Conservation (phyloP, 2,797 vertebrate genomes). For the Megaceryle alcyon region DNA sequence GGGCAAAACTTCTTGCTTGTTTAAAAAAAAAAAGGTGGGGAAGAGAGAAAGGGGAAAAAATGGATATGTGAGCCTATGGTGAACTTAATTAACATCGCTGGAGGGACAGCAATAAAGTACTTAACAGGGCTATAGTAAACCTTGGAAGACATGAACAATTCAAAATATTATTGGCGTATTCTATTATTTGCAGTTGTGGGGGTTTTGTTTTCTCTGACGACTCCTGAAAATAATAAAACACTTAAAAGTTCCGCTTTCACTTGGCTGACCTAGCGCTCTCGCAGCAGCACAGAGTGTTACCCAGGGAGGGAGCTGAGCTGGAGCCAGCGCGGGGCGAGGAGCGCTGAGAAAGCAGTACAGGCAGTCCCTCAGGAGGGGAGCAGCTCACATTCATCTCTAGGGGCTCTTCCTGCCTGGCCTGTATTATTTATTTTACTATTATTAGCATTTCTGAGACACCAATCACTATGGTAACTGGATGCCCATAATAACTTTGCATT, state of each 20-base stretch:
- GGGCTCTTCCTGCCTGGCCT: conserved; percentile 61
- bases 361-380: conserved; percentile 41
- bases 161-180: conserved; percentile 62
- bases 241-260: conserved; percentile 51
- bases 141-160: background rate
- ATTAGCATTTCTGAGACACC: conserved; percentile 67
- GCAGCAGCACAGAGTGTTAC: background rate
- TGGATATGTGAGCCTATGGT: conserved; percentile 39
- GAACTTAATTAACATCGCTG: conserved; percentile 63
- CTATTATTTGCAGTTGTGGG: conserved; percentile 64
- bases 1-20: background rate
- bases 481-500: conserved; percentile 38
- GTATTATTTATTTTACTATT: conserved; percentile 70
- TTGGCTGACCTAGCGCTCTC: conserved; percentile 36
- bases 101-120: conserved; percentile 47
- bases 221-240: conserved; percentile 59
- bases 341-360: conserved; percentile 62
- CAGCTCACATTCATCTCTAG: conserved; percentile 46
- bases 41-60: background rate
- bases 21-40: background rate
- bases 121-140: conserved; percentile 6
- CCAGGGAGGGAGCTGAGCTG: conserved; percentile 18
- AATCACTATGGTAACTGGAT: conserved; percentile 63
- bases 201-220: conserved; percentile 44
- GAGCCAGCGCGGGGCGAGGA: conserved; percentile 13